Percentiles rank a stretch among this genome's conserved stretches.
phyloP scores from a whole-genome alignment of 2,797 vertebrate species.

The Gobionotothen gibberifrons region DNA sequence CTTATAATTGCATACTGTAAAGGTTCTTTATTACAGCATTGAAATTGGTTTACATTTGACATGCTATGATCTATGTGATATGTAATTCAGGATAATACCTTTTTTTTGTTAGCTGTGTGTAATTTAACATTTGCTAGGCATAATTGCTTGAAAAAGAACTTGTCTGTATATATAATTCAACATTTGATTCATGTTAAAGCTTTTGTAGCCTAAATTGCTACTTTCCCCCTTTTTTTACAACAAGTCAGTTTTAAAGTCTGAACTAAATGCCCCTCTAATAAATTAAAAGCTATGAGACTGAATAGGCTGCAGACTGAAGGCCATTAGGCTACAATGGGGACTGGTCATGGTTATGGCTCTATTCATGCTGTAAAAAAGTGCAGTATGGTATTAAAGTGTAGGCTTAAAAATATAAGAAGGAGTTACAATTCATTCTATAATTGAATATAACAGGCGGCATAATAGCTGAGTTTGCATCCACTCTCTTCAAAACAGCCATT shows the following conservation, averaged over 20 bases:
- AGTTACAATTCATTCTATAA: conserved; percentile 11
- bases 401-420: conserved; percentile 4
- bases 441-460: background rate
- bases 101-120: background rate
- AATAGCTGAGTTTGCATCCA: conserved; percentile 10
- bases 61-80: background rate
- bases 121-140: background rate
- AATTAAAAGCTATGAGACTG: background rate
- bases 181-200: conserved; percentile 3
- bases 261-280: background rate
- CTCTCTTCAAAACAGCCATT: conserved; percentile 20
- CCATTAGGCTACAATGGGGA: conserved; percentile 6
- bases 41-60: background rate
- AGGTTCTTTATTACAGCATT: background rate
- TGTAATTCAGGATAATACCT: conserved; percentile 1
- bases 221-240: background rate
- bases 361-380: conserved; percentile 13
- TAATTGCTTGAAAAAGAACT: background rate
- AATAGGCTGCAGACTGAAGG: conserved; percentile 4
- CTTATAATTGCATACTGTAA: background rate
- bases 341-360: conserved; percentile 1
- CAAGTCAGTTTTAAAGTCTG: background rate
- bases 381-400: conserved; percentile 5
- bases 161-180: background rate
- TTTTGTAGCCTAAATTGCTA: background rate